A percentile compares a stretch with the other conserved stretches of the same genome.
phyloP scores from a whole-genome alignment of 2,113 vertebrate species.

The Saimiri boliviensis region DNA sequence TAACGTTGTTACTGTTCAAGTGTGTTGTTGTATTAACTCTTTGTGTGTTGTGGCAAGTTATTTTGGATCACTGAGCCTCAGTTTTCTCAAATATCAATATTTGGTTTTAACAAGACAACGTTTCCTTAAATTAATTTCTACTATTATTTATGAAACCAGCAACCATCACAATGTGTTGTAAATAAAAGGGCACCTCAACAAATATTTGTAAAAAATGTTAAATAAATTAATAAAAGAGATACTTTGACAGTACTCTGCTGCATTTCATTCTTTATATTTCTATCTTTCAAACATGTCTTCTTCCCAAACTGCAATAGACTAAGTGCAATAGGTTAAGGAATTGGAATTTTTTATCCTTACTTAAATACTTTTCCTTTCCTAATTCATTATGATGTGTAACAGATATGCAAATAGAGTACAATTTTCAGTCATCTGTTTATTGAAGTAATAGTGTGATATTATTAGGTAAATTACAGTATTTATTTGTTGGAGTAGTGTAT shows the following conservation, averaged over 20 bases:
- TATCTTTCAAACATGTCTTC: background rate
- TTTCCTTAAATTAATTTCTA: background rate
- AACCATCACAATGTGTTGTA: background rate
- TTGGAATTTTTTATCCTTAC: background rate
- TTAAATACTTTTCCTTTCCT: background rate
- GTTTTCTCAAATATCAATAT: background rate
- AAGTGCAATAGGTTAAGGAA: background rate
- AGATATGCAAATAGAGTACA: background rate
- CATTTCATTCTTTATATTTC: background rate
- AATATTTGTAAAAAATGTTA: background rate
- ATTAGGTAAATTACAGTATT: background rate
- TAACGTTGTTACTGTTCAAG: background rate
- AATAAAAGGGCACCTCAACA: background rate
- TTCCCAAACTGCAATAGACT: background rate
- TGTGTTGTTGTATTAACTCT: background rate
- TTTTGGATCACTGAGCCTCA: background rate
- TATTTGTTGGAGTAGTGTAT: background rate
- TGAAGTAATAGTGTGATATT: background rate
- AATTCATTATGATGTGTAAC: background rate
- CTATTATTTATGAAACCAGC: background rate
- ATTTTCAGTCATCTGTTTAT: background rate
- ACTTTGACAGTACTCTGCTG: background rate
- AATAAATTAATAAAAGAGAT: background rate
- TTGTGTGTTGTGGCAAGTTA: background rate
- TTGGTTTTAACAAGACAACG: background rate